Evolutionary conservation across 2,888 invertebrate genomes (phyloP).

Genomic region (Sarcophaga variegata): DNA sequence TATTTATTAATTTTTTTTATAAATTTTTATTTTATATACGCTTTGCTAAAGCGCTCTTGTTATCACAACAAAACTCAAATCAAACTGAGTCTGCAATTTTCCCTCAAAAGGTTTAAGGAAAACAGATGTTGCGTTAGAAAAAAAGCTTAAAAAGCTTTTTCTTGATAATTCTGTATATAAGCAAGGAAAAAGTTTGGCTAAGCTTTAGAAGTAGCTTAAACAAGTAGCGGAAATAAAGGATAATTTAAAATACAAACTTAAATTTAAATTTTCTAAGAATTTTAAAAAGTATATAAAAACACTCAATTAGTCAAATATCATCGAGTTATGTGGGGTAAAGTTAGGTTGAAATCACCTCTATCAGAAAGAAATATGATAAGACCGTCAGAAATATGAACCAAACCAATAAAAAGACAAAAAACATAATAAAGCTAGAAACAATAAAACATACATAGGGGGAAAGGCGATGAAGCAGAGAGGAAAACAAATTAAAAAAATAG

Average conservation of each 20-base stretch:
- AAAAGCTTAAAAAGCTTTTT: conserved; percentile 15
- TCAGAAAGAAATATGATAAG: too few species aligned
- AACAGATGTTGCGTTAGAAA: conserved; percentile 55
- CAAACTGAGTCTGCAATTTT: conserved; percentile 53
- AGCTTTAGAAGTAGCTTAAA: not conserved
- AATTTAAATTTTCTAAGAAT: not conserved
- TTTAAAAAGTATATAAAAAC: too few species aligned
- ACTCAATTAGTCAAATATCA: too few species aligned
- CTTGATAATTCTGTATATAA: not conserved
- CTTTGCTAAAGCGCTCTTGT: conserved; percentile 52
- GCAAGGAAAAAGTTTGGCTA: not conserved
- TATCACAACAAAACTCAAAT: conserved; percentile 61
- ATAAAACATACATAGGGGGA: too few species aligned
- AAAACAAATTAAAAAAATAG: too few species aligned
- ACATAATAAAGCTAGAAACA: too few species aligned
- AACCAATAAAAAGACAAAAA: too few species aligned
- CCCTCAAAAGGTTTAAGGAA: conserved; percentile 40
- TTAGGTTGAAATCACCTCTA: too few species aligned
- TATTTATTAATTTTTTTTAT: conserved; percentile 15
- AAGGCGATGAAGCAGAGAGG: too few species aligned
- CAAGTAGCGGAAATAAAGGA: not conserved
- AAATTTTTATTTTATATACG: conserved; percentile 8
- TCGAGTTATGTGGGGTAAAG: too few species aligned
- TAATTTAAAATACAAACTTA: not conserved
- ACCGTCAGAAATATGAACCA: too few species aligned